A percentile compares a stretch with the other conserved stretches of the same genome.
Evolutionary conservation across 2,888 invertebrate species (phyloP).

Genomic region (Eupithecia exiguata): DNA sequence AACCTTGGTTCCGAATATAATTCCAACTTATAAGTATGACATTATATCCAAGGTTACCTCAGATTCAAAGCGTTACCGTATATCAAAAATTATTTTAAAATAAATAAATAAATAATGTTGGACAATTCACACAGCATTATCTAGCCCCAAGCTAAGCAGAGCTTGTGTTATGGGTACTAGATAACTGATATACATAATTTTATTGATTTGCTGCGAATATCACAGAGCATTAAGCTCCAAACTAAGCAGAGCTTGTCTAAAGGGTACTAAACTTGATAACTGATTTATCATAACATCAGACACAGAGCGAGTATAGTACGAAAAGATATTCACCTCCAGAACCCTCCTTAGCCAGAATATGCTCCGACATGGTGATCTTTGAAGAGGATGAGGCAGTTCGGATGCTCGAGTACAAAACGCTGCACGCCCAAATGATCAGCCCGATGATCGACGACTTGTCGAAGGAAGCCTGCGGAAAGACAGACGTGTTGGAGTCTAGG

Average conservation of each 20-base stretch:
- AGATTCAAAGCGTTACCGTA: background rate
- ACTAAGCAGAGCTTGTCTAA: background rate
- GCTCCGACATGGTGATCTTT: slow-evolving; percentile 94
- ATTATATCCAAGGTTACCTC: background rate
- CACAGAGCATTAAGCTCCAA: background rate
- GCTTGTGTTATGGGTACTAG: no score
- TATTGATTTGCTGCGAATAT: background rate
- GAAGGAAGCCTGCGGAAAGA: slow-evolving; percentile 81
- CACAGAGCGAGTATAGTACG: slow-evolving; percentile 31
- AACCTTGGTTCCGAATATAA: background rate
- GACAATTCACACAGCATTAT: no score
- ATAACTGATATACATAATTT: no score
- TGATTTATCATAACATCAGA: slow-evolving; percentile 31
- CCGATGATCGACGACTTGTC: slow-evolving; percentile 96
- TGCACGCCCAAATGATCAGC: slow-evolving; percentile 95
- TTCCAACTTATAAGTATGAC: background rate
- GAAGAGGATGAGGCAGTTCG: slow-evolving; percentile 97
- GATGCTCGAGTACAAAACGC: slow-evolving; percentile 97
- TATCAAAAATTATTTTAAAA: no score
- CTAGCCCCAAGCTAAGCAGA: no score
- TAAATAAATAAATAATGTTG: no score
- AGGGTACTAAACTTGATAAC: background rate
- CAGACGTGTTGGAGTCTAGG: background rate
- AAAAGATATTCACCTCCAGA: slow-evolving; percentile 84
- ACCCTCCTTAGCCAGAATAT: slow-evolving; percentile 89